These are phyloP conservation scores for Aurelia sp. DNA, from an alignment of 30 jellyfish, hydroid and myxozoan genomes.

Conservation along the genomic window DNA sequence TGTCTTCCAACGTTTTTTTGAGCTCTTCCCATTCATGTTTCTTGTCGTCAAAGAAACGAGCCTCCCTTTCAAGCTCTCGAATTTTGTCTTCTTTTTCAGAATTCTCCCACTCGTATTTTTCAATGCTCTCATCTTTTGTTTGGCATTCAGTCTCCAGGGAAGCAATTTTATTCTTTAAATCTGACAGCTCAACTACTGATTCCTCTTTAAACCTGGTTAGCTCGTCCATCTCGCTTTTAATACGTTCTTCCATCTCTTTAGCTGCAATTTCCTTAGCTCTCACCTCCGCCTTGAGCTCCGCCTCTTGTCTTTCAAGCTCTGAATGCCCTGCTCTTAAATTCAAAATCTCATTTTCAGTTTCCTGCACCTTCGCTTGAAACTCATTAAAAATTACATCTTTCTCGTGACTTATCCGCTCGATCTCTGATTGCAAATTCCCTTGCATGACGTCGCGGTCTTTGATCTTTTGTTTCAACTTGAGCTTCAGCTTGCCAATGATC, in stretches of 20 bases:
- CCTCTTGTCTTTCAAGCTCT: conserved; percentile 11
- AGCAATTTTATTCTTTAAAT: conserved; percentile 3
- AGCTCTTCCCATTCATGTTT: conserved; percentile 75
- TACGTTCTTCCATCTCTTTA: not conserved
- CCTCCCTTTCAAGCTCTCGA: conserved; percentile 68
- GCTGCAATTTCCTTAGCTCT: not conserved
- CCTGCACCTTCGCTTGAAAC: conserved; percentile 73
- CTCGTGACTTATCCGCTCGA: conserved; percentile 83
- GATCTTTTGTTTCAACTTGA: conserved; percentile 81
- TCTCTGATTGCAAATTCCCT: conserved; percentile 82
- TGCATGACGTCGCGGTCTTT: conserved; percentile 81
- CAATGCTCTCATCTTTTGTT: conserved; percentile 40
- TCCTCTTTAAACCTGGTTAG: not conserved
- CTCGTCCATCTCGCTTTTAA: not conserved
- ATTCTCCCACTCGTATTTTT: conserved; percentile 66
- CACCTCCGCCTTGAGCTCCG: conserved; percentile 10
- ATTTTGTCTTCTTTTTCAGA: conserved; percentile 68
- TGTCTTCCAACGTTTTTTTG: conserved; percentile 68
- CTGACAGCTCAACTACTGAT: not conserved
- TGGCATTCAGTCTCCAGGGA: conserved; percentile 39
- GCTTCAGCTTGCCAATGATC: conserved; percentile 77
- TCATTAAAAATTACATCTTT: conserved; percentile 84
- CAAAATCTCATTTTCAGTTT: conserved; percentile 49
- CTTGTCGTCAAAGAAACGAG: conserved; percentile 25
- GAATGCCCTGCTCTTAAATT: conserved; percentile 8